phyloP scores from a whole-genome alignment of 2,797 vertebrate genomes.

The Mus minutoides region DNA sequence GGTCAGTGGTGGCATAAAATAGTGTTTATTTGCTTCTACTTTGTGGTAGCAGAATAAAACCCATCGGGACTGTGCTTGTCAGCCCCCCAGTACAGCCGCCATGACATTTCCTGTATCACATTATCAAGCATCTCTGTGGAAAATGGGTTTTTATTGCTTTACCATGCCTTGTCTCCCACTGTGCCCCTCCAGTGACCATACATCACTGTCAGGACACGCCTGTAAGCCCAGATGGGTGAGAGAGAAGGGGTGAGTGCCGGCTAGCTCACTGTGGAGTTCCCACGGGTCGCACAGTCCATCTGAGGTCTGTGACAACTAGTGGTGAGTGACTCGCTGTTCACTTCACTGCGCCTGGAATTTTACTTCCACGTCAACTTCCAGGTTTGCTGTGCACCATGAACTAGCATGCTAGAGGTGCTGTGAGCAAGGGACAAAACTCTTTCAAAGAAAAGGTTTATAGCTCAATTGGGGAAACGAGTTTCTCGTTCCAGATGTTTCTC shows the following conservation, averaged over 20 bases:
- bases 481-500: not conserved
- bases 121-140: slow-evolving; percentile 54
- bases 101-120: slow-evolving; percentile 15
- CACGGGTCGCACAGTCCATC: not conserved
- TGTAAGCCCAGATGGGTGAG: not conserved
- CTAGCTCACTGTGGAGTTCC: not conserved
- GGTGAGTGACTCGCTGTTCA: not conserved
- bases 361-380: not conserved
- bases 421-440: not conserved
- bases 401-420: not conserved
- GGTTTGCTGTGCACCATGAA: not conserved
- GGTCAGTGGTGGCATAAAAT: not conserved
- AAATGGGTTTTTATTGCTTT: not conserved
- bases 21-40: slow-evolving; percentile 34
- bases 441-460: not conserved
- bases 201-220: not conserved
- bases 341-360: not conserved
- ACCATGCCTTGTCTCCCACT: not conserved
- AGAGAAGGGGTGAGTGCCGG: not conserved
- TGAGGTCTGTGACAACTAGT: not conserved
- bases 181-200: not conserved
- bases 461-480: not conserved
- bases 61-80: not conserved
- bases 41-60: not conserved
- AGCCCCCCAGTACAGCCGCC: not conserved